Conservation (phyloP, 2,113 vertebrate species). For the Conger conger region DNA sequence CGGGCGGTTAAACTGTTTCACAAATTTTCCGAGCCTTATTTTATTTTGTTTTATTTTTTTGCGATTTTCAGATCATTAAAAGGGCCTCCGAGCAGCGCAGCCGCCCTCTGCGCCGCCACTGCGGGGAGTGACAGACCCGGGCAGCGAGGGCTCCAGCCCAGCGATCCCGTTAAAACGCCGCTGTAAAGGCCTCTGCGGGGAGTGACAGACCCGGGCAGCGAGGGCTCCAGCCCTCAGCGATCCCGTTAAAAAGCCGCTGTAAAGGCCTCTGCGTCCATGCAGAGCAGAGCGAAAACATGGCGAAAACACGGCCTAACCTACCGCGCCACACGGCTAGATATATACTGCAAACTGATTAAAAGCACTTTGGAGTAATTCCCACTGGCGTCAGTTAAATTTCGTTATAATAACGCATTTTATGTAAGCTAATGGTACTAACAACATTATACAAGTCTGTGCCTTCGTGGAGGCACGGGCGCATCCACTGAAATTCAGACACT, state of each 20-base stretch:
- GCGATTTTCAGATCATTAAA: slow-evolving; percentile 3
- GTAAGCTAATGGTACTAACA: slow-evolving; percentile 68
- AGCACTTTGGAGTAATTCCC: slow-evolving; percentile 8
- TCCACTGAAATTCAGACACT: slow-evolving; percentile 85
- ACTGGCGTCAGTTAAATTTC: background rate
- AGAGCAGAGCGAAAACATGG: slow-evolving; percentile 31
- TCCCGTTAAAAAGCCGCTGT: too few relatives aligned
- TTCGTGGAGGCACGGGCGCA: slow-evolving; percentile 80
- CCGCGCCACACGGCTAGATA: background rate
- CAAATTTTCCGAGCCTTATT: background rate
- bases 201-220: slow-evolving; percentile 60
- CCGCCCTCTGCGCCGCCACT: slow-evolving; percentile 60
- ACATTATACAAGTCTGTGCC: slow-evolving; percentile 78
- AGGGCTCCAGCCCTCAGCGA: too few relatives aligned
- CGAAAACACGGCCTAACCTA: background rate
- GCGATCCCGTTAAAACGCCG: too few relatives aligned
- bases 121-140: slow-evolving; percentile 63
- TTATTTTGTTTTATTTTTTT: too few relatives aligned
- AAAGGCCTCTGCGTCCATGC: slow-evolving; percentile 33
- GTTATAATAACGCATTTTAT: slow-evolving; percentile 63
- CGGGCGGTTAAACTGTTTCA: background rate
- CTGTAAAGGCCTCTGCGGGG: slow-evolving; percentile 65
- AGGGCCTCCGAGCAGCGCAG: slow-evolving; percentile 49
- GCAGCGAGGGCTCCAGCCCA: slow-evolving; percentile 55
- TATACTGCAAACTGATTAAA: slow-evolving; percentile 25